A percentile compares a stretch with the other conserved stretches of the same genome.
These are phyloP conservation scores for Tinea pellionella DNA, from an alignment of 2,888 invertebrate species.

Conservation along the genomic window DNA sequence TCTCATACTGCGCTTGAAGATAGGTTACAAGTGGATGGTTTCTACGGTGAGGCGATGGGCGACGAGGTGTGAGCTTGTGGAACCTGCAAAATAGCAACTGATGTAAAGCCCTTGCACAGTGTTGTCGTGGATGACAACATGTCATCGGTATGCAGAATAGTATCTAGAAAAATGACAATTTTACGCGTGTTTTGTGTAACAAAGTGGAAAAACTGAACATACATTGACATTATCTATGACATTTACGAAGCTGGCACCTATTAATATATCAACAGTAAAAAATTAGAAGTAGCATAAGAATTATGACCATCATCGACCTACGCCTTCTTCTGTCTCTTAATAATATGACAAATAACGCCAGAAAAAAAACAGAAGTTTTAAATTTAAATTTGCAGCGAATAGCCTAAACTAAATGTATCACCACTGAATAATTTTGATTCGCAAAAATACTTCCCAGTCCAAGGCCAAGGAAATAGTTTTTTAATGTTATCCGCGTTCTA, in stretches of 20 bases:
- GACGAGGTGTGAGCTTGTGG: too few relatives aligned
- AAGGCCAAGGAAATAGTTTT: slow-evolving; percentile 14
- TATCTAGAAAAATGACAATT: not conserved
- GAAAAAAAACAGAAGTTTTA: slow-evolving; percentile 2
- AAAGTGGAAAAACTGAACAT: not conserved
- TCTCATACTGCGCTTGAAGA: too few relatives aligned
- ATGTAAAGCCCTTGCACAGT: too few relatives aligned
- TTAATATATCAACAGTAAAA: slow-evolving; percentile 10
- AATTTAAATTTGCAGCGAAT: slow-evolving; percentile 15
- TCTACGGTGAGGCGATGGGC: too few relatives aligned
- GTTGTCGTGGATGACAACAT: too few relatives aligned
- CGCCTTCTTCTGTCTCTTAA: slow-evolving; percentile 4
- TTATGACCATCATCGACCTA: slow-evolving; percentile 15
- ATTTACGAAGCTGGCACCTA: not conserved
- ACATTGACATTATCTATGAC: not conserved
- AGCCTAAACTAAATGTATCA: slow-evolving; percentile 14
- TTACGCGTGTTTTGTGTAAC: not conserved
- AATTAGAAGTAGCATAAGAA: slow-evolving; percentile 8
- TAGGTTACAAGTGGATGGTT: too few relatives aligned
- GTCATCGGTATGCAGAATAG: too few relatives aligned
- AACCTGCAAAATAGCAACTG: too few relatives aligned
- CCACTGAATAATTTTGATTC: slow-evolving; percentile 14
- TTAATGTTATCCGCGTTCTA: slow-evolving; percentile 4
- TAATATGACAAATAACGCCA: slow-evolving; percentile 15
- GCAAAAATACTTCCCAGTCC: slow-evolving; percentile 15